Evolutionary conservation across 2,113 vertebrate species (phyloP), one percentile per base, ranked within the genome.

Genomic region (Bolborhynchus lineola): DNA sequence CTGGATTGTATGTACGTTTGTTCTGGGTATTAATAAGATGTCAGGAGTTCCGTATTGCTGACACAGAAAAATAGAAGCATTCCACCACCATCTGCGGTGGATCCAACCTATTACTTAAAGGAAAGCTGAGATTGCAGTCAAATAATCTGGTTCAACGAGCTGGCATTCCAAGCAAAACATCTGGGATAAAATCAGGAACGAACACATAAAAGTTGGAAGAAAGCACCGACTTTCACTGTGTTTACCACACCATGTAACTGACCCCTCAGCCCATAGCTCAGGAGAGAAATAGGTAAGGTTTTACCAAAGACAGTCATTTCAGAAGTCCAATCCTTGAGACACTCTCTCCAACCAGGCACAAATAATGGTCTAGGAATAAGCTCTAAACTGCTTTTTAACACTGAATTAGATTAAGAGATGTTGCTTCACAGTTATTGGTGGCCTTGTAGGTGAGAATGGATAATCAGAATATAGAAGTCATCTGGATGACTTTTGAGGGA

Each of bases 381-480:
- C 3, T 65, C 39, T 33, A 37, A 53, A 65, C 11, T 25, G 19
- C 0, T 9, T 17, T 78, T 41, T 69, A 55, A 39, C 49, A 15
- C 11, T 4, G 6, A 50, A 33, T 10, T 35, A 14, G 23, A 42
- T 76, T 39, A 39, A 85, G 26, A 35, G 25, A 86, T 53, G 7
- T 16, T 84, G 10, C 10, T 23, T 78, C 42, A 64, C 16, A 50
- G 39, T 37, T 63, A 67, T 82, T 67, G 25, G 3, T 28, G 64
- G 10, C 5, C 6, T 63, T 53, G 13, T 13, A 42, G 21, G 10
- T 37, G 2, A 19, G 10, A 39, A n/a, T 14, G 33, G 37, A 20
- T 23, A 75, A 39, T 13, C 7, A 46, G 6, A 28, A 64, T 0
- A 1, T 0, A 31, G 20, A 75, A 49, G 5, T 11, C 11, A 63